Conservation (phyloP, 2,797 vertebrate genomes). For the Malurus leucopterus region DNA sequence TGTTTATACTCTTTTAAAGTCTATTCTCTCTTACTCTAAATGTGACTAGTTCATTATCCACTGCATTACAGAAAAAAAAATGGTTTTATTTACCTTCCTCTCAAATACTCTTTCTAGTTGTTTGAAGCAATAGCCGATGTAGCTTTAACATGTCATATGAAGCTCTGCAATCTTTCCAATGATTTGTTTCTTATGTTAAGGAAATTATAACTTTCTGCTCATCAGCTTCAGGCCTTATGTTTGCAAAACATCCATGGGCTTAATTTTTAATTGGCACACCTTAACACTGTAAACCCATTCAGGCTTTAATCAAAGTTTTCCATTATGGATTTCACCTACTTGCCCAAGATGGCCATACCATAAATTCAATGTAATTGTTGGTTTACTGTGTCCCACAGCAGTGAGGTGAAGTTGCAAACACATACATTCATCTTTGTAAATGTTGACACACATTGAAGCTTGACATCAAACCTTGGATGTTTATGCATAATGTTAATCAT, state of each 20-base stretch:
- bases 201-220: background rate
- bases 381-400: constrained; percentile 66
- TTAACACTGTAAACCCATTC: background rate
- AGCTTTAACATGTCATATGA: background rate
- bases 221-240: background rate
- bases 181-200: background rate
- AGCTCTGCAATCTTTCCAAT: background rate
- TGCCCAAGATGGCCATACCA: background rate
- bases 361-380: constrained; percentile 9
- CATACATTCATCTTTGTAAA: constrained; percentile 64
- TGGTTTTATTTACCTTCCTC: background rate
- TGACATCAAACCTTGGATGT: constrained; percentile 69
- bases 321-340: background rate
- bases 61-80: background rate
- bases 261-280: background rate
- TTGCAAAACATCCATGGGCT: background rate
- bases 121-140: background rate
- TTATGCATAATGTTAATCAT: constrained; percentile 73
- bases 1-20: background rate
- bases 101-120: background rate
- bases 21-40: background rate
- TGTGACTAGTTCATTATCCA: background rate
- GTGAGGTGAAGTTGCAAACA: constrained; percentile 73
- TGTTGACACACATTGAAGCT: constrained; percentile 61
- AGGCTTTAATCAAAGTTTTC: background rate